phyloP scores from a whole-genome alignment of 2,797 vertebrate genomes.

The Limnodromus scolopaceus region DNA sequence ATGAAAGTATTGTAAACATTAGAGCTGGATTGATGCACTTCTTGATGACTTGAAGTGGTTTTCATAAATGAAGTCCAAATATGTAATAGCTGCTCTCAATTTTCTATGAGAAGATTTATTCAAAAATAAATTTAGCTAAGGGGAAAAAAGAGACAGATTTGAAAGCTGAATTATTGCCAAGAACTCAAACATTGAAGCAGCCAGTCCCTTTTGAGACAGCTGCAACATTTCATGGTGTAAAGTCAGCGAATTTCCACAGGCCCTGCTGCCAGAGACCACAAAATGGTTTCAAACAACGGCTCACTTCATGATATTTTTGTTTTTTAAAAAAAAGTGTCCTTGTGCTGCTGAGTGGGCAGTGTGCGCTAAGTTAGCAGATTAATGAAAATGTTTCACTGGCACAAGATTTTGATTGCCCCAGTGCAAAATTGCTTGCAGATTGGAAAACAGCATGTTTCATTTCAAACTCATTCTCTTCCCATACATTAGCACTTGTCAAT shows the following conservation, averaged over 20 bases:
- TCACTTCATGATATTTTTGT: constrained; percentile 85
- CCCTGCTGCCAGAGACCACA: constrained; percentile 92
- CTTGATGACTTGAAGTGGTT: constrained; percentile 75
- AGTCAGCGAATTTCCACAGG: constrained; percentile 96
- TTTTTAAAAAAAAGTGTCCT: constrained; percentile 78
- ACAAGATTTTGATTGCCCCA: constrained; percentile 86
- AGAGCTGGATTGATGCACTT: constrained; percentile 62
- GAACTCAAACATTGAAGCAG: constrained; percentile 78
- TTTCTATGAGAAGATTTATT: constrained; percentile 83
- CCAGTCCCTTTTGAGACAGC: constrained; percentile 88
- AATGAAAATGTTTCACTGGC: constrained; percentile 93
- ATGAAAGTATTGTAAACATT: constrained; percentile 71
- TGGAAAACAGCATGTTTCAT: constrained; percentile 91
- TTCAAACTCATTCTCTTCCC: constrained; percentile 86
- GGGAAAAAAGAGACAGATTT: constrained; percentile 77
- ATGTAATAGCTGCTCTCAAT: constrained; percentile 81
- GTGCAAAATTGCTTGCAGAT: constrained; percentile 93
- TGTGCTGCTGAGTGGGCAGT: constrained; percentile 82
- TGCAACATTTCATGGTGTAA: constrained; percentile 92
- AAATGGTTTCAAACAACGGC: constrained; percentile 91
- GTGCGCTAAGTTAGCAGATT: constrained; percentile 88
- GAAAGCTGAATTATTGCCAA: constrained; percentile 82
- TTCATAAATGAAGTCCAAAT: constrained; percentile 74
- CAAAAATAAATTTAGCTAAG: constrained; percentile 81
- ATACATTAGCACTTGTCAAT: constrained; percentile 98